Percentiles rank a stretch among this genome's conserved stretches.
Conservation (phyloP, 1,140 invertebrate genomes). For the Bombus haemorrhoidalis region DNA sequence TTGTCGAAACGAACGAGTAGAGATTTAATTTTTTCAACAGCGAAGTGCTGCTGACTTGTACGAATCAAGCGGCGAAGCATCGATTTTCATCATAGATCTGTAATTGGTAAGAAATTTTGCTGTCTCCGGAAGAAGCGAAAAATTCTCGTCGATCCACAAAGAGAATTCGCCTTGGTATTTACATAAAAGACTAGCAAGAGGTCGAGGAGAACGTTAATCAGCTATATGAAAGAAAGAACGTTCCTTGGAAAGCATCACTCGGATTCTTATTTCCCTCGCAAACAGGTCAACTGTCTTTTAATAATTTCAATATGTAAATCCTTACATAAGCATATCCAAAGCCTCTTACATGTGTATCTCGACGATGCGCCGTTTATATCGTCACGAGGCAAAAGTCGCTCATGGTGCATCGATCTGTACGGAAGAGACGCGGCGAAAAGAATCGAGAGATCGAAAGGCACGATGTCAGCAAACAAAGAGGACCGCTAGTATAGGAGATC, state of each 20-base stretch:
- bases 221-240: not conserved
- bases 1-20: too few species aligned
- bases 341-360: not conserved
- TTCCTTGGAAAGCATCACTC: not conserved
- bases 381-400: not conserved
- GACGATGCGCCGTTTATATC: not conserved
- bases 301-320: slow-evolving; percentile 26
- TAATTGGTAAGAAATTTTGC: not conserved
- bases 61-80: not conserved
- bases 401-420: not conserved
- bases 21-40: not conserved
- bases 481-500: not conserved
- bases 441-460: slow-evolving; percentile 10
- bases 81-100: not conserved
- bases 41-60: not conserved
- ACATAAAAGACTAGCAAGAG: not conserved
- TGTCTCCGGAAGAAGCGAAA: not conserved
- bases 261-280: not conserved
- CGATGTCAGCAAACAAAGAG: slow-evolving; percentile 13
- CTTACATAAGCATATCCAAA: not conserved
- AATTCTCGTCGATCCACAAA: not conserved
- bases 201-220: not conserved
- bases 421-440: not conserved
- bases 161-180: not conserved
- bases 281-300: slow-evolving; percentile 21